These are phyloP conservation scores for Nyctibius grandis DNA, from an alignment of 2,797 vertebrate genomes.

Conservation along the genomic window DNA sequence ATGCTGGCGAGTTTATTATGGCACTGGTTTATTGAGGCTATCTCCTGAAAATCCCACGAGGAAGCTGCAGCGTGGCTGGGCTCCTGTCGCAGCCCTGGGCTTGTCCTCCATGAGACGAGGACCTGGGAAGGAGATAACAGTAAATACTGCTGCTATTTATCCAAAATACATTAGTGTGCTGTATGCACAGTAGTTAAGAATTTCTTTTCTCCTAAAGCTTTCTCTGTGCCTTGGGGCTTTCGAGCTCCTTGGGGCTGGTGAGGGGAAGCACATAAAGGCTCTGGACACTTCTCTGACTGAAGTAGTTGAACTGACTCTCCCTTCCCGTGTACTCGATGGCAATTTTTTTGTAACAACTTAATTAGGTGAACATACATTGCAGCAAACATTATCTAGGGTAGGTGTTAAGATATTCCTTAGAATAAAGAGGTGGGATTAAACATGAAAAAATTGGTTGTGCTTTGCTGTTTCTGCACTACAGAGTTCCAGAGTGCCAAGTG, in stretches of 20 bases:
- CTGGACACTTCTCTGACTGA: not conserved
- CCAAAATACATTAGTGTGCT: not conserved
- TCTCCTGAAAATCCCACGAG: not conserved
- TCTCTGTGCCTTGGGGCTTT: not conserved
- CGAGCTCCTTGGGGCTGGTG: not conserved
- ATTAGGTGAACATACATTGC: not conserved
- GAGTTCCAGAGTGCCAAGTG: not conserved
- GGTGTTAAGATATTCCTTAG: not conserved
- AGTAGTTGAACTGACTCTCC: not conserved
- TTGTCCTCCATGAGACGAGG: rapidly evolving
- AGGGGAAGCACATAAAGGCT: not conserved
- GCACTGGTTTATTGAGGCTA: not conserved
- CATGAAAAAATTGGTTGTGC: not conserved
- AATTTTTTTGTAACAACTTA: not conserved
- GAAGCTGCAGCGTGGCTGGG: not conserved
- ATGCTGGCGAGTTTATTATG: not conserved
- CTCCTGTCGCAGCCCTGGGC: not conserved
- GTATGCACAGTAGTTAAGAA: rapidly evolving
- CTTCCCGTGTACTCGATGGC: not conserved
- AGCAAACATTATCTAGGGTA: not conserved
- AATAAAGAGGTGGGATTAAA: not conserved
- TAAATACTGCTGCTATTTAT: rapidly evolving
- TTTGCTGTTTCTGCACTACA: not conserved
- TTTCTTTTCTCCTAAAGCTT: not conserved
- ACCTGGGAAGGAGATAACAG: not conserved